phyloP scores from a whole-genome alignment of 1,140 invertebrate genomes.

The Acromyrmex charruanus region DNA sequence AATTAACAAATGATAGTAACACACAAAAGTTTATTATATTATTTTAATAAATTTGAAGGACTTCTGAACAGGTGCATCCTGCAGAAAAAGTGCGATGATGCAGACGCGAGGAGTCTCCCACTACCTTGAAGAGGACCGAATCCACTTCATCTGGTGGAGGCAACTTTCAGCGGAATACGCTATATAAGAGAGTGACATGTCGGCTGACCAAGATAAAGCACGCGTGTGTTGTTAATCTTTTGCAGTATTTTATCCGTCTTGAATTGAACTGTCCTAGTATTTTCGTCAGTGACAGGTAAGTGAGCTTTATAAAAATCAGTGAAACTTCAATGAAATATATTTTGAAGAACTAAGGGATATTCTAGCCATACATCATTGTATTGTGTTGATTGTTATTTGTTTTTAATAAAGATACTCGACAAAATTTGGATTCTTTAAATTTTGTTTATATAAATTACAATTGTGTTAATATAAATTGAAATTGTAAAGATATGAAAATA shows the following conservation, averaged over 20 bases:
- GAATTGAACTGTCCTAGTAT: constrained; percentile 72
- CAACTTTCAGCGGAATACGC: constrained; percentile 84
- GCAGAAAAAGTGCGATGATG: constrained; percentile 16
- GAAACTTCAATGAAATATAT: constrained; percentile 21
- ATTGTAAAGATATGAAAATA: neutral
- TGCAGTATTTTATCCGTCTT: constrained; percentile 70
- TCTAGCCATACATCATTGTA: neutral
- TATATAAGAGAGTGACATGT: constrained; percentile 86
- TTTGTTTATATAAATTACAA: neutral
- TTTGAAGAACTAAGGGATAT: neutral
- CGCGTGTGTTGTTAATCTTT: constrained; percentile 83
- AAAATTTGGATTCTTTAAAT: neutral
- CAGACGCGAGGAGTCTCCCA: constrained; percentile 50
- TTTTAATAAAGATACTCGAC: neutral
- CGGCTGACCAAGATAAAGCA: constrained; percentile 84
- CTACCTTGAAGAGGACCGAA: constrained; percentile 58
- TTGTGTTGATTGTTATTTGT: neutral
- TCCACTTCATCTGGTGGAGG: constrained; percentile 79
- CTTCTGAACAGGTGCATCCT: constrained; percentile 33
- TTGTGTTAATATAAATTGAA: constrained; percentile 5
- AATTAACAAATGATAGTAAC: neutral
- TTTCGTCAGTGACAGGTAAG: constrained; percentile 80
- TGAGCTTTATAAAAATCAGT: constrained; percentile 51
- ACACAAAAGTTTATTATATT: neutral
- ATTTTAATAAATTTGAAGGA: neutral